Percentiles rank a stretch among this genome's conserved stretches.
phyloP scores from a whole-genome alignment of 2,797 vertebrate genomes.

The Cirrhinus mrigala region DNA sequence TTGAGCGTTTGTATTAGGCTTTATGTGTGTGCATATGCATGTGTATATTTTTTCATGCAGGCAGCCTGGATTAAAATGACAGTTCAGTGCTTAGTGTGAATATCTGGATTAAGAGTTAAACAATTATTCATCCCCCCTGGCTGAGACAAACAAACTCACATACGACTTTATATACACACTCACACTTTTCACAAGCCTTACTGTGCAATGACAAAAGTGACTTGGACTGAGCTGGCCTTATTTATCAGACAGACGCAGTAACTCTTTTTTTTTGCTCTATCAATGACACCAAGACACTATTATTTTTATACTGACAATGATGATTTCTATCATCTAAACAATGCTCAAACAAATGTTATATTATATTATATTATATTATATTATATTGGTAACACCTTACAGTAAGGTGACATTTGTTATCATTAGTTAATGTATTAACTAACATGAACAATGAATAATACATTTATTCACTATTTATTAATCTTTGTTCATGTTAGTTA shows the following conservation, averaged over 20 bases:
- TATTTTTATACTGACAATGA: not conserved
- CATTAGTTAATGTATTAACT: no score
- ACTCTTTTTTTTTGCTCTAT: not conserved
- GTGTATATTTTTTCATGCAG: constrained; percentile 22
- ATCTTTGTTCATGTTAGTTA: no score
- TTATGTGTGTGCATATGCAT: constrained; percentile 44
- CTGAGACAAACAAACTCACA: constrained; percentile 32
- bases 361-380: no score
- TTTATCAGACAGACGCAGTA: not conserved
- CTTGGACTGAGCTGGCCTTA: not conserved
- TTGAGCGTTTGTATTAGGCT: constrained; percentile 37
- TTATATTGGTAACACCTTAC: no score
- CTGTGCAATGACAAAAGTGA: not conserved
- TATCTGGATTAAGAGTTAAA: constrained; percentile 45
- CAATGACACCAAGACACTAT: not conserved
- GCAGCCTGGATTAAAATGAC: constrained; percentile 38
- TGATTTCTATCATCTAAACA: not conserved
- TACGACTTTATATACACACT: not conserved
- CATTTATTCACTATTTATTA: no score
- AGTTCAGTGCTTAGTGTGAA: constrained; percentile 25
- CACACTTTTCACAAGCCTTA: not conserved
- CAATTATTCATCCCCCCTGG: constrained; percentile 28
- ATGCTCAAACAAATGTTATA: not conserved
- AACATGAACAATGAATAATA: no score
- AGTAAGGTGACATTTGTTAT: no score